phyloP scores from a whole-genome alignment of 2,797 vertebrate genomes.

The Orestias chungarensis region DNA sequence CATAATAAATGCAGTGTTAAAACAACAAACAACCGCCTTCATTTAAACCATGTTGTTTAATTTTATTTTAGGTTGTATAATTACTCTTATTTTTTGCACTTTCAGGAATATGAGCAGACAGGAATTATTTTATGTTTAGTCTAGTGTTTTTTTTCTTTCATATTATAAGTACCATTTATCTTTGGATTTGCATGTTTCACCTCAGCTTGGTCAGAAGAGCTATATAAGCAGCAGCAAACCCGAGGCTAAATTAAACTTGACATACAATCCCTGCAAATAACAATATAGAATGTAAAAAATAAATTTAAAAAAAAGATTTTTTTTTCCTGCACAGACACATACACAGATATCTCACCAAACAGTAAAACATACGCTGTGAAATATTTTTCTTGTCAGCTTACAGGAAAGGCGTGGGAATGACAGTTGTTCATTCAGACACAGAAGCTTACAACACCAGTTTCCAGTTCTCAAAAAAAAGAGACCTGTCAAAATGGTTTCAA shows the following conservation, averaged over 20 bases:
- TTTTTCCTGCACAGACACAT: slow-evolving; percentile 57
- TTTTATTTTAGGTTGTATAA: slow-evolving; percentile 15
- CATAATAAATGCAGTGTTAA: neutral
- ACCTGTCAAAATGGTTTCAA: slow-evolving; percentile 81
- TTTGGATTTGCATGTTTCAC: slow-evolving; percentile 48
- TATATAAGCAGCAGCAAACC: slow-evolving; percentile 41
- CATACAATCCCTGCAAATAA: slow-evolving; percentile 37
- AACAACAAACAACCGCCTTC: neutral
- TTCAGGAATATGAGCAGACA: slow-evolving; percentile 21
- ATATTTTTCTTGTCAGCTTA: slow-evolving; percentile 75
- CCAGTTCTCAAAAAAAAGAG: slow-evolving; percentile 74
- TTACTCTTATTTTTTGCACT: neutral
- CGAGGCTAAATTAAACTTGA: slow-evolving; percentile 58
- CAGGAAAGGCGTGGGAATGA: slow-evolving; percentile 62
- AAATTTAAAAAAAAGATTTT: slow-evolving; percentile 59
- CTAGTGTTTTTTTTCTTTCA: slow-evolving; percentile 38
- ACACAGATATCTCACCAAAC: slow-evolving; percentile 64
- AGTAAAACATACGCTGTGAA: slow-evolving; percentile 70
- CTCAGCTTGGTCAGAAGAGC: slow-evolving; percentile 44
- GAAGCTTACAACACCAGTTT: slow-evolving; percentile 62
- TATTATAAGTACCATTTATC: slow-evolving; percentile 43
- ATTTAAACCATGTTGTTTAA: neutral
- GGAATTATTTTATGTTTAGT: slow-evolving; percentile 43
- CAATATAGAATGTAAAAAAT: slow-evolving; percentile 54
- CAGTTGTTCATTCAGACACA: slow-evolving; percentile 69